These are phyloP conservation scores for Catostylus mosaicus DNA, from an alignment of 30 jellyfish, hydroid and myxozoan genomes.

Conservation along the genomic window DNA sequence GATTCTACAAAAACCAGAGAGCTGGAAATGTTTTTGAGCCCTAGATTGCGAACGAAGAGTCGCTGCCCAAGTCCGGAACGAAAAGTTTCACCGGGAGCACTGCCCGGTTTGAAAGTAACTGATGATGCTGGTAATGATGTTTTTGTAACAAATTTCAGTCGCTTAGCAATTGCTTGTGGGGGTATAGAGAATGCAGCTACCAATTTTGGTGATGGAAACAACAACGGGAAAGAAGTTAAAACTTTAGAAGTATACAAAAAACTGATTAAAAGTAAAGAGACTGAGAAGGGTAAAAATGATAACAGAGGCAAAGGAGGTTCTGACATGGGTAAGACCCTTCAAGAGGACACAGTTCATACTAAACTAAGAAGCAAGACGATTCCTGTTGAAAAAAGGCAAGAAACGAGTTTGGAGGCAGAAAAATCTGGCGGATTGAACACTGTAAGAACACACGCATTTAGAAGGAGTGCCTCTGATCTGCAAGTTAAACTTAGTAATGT, in stretches of 20 bases:
- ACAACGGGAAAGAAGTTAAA: background rate
- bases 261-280: background rate
- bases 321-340: background rate
- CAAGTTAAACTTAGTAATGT: constrained; percentile 20
- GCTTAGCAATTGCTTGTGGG: background rate
- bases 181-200: background rate
- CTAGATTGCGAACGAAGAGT: constrained; percentile 21
- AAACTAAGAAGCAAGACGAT: background rate
- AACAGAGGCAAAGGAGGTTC: background rate
- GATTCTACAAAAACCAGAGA: constrained; percentile 55
- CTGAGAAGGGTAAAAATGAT: background rate
- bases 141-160: background rate
- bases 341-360: background rate
- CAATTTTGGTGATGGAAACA: background rate
- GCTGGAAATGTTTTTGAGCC: constrained; percentile 49
- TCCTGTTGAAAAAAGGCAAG: background rate
- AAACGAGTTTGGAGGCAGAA: background rate
- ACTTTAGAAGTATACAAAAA: background rate
- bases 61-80: constrained; percentile 2
- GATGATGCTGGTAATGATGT: constrained; percentile 9
- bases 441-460: background rate
- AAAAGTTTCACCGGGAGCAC: constrained; percentile 3
- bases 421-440: background rate
- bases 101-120: background rate
- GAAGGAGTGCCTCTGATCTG: constrained; percentile 27